Evolutionary conservation across 2,797 vertebrate species (phyloP), one percentile per base, ranked within the genome.

Genomic region (Lacerta viridis): DNA sequence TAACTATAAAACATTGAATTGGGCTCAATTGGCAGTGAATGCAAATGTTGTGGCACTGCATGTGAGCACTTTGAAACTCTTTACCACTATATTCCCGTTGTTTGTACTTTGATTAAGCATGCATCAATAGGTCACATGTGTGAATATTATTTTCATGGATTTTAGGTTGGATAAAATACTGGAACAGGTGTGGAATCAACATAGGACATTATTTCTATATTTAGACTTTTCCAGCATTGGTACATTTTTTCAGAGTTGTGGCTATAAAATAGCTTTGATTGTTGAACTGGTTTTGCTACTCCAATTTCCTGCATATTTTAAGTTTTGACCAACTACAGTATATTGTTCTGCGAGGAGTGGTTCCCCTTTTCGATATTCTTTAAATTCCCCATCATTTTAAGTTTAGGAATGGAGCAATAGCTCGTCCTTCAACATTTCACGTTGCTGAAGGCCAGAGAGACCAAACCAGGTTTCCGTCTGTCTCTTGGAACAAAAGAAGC

Each of bases 381-480:
- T 64, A 43, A 86, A 36, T 78, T 68, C 11, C 20, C 4, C 29
- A 33, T 9, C 18, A 64, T 74, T 82, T 50, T 25, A 72, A 61
- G 3, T 64, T 64, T 81, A 23, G 43, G 29, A 43, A 61, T 27
- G 43, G 69, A 80, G 59, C 18, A 74, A 61, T 74, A 81, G 79
- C 29, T 69, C 15, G 2, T 15, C 23, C 13, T 77, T n/a, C 41
- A 83, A 76, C 61, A 20, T 88, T 83, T 77, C 72, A 77, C 87
- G 43, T 83, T 77, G 71, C 29, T 83, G 71, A 83, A 55, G 61
- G 71, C 72, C 87, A 88, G 20, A 41, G 13, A 81, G 69, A 64
- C 36, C 59, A 75, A 15, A 82, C 86, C 27, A 74, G 79, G 50
- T 74, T 81, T 18, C 50, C 29, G 2, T 87, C 74, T 83, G 61